Evolutionary conservation across 2,113 vertebrate species (phyloP), one percentile per base, ranked within the genome.

Genomic region (Lophotis ruficrista): DNA sequence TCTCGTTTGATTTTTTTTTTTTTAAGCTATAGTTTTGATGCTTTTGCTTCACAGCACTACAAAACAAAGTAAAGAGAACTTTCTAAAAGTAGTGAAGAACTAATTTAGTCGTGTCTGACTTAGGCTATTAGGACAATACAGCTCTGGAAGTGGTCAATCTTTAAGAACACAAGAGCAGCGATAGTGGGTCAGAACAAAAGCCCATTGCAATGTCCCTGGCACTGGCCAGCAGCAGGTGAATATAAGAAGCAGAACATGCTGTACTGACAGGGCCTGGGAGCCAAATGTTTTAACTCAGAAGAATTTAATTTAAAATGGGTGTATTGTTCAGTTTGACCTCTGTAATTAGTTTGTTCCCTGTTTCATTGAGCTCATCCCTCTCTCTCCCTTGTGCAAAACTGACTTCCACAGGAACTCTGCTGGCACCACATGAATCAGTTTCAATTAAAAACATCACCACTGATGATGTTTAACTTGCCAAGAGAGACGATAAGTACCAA

Each of bases 1-100:
- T 96, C 96, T 96, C 18, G 18, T 94, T 95, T 94, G 96, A 96
- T 85, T 89, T 95, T 77, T 50, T 87, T 95, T 82, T 87, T 95
- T 82, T 76, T 58, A 87, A 95, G 70, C 5, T 2, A 25, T 57
- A 92, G 68, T 93, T 95, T 97, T 93, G 90, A 95, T 91, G 94
- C n/a, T 92, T 93, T 93, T 57, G 33, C 94, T 93, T 88, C 82
- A 85, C 83, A 75, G 57, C 10, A 61, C 60, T 94, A 41, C 76
- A 93, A 97, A 96, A 96, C 71, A 96, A 95, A 94, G 73, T 30
- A 79, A 95, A 83, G 37, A 75, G 23, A 93, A 95, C 80, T 92
- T 96, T 94, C 31, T 76, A 41, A 89, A 97, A 92, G 81, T 87
- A 76, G n/a, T 3, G 13, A 84, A 95, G 90, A 94, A 87, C 85